Conservation (phyloP, 2,888 invertebrate species). For the Listrodromus nycthemerus region DNA sequence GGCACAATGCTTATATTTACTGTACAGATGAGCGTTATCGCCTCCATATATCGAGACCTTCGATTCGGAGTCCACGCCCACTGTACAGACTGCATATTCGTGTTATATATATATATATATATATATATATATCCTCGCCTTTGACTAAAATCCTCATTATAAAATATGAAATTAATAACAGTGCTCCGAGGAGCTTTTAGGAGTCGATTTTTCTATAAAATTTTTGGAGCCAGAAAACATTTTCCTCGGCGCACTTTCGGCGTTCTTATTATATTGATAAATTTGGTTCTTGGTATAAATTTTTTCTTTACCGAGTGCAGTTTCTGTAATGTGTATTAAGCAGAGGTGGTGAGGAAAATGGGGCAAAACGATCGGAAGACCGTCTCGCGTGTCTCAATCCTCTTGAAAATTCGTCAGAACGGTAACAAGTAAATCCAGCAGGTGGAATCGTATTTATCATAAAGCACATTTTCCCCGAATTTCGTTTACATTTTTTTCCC, state of each 20-base stretch:
- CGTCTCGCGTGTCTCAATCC: no score
- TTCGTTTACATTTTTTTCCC: no score
- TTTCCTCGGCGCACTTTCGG: neutral
- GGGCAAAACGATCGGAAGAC: no score
- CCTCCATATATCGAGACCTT: constrained; percentile 56
- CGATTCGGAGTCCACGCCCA: constrained; percentile 56
- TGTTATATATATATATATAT: neutral
- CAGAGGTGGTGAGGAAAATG: neutral
- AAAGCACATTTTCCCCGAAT: no score
- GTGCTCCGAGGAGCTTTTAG: constrained; percentile 17
- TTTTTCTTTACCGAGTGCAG: neutral
- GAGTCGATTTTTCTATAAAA: constrained; percentile 37
- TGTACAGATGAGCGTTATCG: constrained; percentile 55
- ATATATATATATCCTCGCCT: neutral
- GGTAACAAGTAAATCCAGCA: no score
- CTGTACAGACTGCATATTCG: constrained; percentile 7
- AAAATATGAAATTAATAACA: constrained; percentile 13
- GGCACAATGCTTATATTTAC: constrained; percentile 29
- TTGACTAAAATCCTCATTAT: constrained; percentile 44
- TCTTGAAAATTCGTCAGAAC: no score
- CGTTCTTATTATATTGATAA: neutral
- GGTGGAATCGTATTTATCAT: no score
- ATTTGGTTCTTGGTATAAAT: neutral
- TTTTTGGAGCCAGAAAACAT: neutral
- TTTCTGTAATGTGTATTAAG: neutral